Evolutionary conservation across 2,113 vertebrate species (phyloP).

Genomic region (Lampris incognitus): DNA sequence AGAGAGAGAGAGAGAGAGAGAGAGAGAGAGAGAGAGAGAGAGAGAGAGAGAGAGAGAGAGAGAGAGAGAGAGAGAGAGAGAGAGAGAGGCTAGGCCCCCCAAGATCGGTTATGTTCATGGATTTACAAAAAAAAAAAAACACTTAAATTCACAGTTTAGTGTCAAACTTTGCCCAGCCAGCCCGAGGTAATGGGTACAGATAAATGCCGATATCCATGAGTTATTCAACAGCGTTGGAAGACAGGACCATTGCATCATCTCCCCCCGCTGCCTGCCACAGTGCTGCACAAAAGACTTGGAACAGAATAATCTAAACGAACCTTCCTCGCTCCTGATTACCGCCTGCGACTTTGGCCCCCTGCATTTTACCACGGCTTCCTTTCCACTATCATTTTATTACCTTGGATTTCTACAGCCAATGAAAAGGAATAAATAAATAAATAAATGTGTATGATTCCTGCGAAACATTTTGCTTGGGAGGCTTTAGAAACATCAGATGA

Average conservation of each 20-base stretch:
- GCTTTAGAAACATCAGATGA: slow-evolving; percentile 43
- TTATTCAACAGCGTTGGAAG: neutral
- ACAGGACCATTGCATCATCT: neutral
- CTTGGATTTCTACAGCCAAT: slow-evolving; percentile 28
- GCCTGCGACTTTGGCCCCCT: slow-evolving; percentile 22
- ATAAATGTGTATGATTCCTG: neutral
- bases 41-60: no score
- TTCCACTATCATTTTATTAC: slow-evolving; percentile 23
- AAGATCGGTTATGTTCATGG: neutral
- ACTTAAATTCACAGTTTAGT: neutral
- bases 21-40: no score
- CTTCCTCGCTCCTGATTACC: neutral
- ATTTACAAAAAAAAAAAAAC: neutral
- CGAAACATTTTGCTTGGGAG: slow-evolving; percentile 1
- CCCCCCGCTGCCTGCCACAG: neutral
- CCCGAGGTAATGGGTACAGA: neutral
- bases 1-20: no score
- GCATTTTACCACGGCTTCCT: neutral
- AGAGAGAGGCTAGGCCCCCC: neutral
- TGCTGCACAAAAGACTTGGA: neutral
- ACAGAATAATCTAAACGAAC: neutral
- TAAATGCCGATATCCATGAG: slow-evolving; percentile 13
- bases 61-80: neutral
- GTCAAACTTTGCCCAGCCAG: neutral
- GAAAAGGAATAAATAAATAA: slow-evolving; percentile 5